Evolutionary conservation across 2,888 invertebrate genomes (phyloP), one percentile per base, ranked within the genome.

Genomic region (Acrocera orbiculus): DNA sequence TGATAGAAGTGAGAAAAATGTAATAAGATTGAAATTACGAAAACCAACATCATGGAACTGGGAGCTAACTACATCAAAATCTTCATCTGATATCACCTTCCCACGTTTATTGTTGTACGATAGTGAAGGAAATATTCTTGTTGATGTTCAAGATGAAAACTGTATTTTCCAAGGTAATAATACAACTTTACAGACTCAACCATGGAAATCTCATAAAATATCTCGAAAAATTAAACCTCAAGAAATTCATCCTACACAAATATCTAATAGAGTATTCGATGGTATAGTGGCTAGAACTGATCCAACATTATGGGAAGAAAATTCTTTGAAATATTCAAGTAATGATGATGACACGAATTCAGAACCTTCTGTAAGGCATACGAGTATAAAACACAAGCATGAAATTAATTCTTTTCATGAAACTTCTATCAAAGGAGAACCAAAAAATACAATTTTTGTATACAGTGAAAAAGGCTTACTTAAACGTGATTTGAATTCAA

Each of bases 21-120:
- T 64, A 24, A 60, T 70, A 2, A 59, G 61, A 34, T 48, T 70
- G 15, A 62, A 67, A 46, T 48, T 70, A 35, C 59, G 61, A 41
- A 69, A 69, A 43, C 70, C 70, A 2, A 58, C 58, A 38, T 55
- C 58, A 38, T 70, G 69, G 68, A 64, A 66, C 43, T 69, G 69
- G 68, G 64, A 69, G 47, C 45, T 70, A 41, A 64, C 65, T 17
- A 69, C 69, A 3, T 69, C 68, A 17, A 64, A 66, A 44, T 69
- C 69, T 28, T 67, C 67, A 30, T 64, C 66, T 17, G 64, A 65
- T 43, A 65, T 70, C 35, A 51, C 60, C 17, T 48, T 69, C 43
- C 69, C 69, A 4, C 54, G 61, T 5, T 66, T 70, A 15, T 55
- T 67, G 41, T 53, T 70, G 7, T 67, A 61, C 44, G 61, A 68